These are phyloP conservation scores for Nothoprocta pentlandii DNA, from an alignment of 2,113 vertebrate species.

Conservation along the genomic window DNA sequence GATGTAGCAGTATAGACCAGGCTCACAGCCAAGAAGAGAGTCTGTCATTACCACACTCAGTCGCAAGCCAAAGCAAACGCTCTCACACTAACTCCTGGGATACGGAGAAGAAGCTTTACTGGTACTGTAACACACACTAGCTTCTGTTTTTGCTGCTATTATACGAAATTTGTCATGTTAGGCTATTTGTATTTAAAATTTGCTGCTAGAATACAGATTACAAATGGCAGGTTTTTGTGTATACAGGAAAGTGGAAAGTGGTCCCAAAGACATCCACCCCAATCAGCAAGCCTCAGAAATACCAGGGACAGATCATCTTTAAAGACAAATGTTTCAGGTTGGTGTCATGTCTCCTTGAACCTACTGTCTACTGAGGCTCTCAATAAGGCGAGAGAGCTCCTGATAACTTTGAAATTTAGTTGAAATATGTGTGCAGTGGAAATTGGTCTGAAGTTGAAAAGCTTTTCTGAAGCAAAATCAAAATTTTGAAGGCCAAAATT, in stretches of 20 bases:
- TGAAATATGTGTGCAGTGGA: not conserved
- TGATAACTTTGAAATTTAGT: not conserved
- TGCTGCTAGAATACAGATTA: not conserved
- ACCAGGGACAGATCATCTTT: not conserved
- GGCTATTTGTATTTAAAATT: not conserved
- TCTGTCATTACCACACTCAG: not conserved
- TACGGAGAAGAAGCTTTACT: not conserved
- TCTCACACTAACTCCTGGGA: not conserved
- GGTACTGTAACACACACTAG: not conserved
- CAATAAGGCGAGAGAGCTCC: not conserved
- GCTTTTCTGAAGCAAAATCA: not conserved
- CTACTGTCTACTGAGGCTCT: not conserved
- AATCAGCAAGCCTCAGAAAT: not conserved
- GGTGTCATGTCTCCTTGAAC: not conserved
- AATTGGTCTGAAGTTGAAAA: not conserved
- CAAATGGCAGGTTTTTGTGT: not conserved
- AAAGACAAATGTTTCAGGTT: not conserved
- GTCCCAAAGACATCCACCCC: not conserved
- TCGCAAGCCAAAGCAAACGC: not conserved
- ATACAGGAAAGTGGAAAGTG: not conserved
- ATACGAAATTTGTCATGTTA: not conserved
- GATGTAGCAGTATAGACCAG: not conserved
- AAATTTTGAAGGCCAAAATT: not conserved
- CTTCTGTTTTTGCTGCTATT: not conserved
- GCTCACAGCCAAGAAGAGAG: not conserved